phyloP scores from a whole-genome alignment of 2,888 invertebrate species.

The Diarsia brunnea region DNA sequence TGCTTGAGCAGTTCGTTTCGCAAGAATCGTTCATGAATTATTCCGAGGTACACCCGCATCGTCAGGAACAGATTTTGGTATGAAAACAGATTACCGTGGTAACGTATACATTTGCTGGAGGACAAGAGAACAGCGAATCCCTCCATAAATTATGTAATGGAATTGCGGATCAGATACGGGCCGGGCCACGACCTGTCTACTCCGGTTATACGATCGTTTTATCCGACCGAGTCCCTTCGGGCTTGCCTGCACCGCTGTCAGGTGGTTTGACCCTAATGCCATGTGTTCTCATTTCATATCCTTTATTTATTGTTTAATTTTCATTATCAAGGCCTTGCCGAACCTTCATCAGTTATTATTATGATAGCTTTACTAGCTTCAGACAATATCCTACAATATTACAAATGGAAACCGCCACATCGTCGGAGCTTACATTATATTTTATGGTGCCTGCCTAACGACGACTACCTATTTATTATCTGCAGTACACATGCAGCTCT shows the following conservation, averaged over 20 bases:
- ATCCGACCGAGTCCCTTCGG: conserved; percentile 68
- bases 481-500: conserved; percentile 66
- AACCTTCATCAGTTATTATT: neutral
- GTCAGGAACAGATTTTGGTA: conserved; percentile 66
- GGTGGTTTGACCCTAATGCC: conserved; percentile 73
- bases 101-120: conserved; percentile 57
- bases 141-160: conserved; percentile 80
- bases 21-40: conserved; percentile 46
- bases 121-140: conserved; percentile 60
- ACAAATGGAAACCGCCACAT: conserved; percentile 7
- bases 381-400: conserved; percentile 14
- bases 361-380: neutral
- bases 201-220: conserved; percentile 72
- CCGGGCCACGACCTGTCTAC: conserved; percentile 69
- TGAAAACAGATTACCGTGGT: conserved; percentile 44
- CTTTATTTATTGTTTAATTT: conserved; percentile 61
- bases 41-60: conserved; percentile 50
- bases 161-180: conserved; percentile 74
- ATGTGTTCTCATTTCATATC: conserved; percentile 63
- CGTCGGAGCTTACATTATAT: conserved; percentile 32
- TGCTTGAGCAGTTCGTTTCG: conserved; percentile 35
- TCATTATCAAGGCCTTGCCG: conserved; percentile 9
- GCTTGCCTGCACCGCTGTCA: conserved; percentile 65
- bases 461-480: conserved; percentile 55
- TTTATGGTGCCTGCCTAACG: conserved; percentile 31